phyloP scores from a whole-genome alignment of 2,888 invertebrate genomes.

The Papilio demoleus region DNA sequence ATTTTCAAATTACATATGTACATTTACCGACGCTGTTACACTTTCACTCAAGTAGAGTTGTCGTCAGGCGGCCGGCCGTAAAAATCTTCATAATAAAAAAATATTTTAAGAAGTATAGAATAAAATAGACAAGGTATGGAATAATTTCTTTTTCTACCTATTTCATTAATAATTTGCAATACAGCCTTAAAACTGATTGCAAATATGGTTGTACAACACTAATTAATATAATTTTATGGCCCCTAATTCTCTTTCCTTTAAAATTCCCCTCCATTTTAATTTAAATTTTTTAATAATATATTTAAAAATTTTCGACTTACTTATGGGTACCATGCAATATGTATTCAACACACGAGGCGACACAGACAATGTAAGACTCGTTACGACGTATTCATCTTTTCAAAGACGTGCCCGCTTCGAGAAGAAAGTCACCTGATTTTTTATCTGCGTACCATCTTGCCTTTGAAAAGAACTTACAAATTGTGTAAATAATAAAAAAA shows the following conservation, averaged over 20 bases:
- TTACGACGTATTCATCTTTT: conserved; percentile 27
- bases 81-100: no score
- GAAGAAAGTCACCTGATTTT: conserved; percentile 37
- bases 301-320: not conserved
- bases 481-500: conserved; percentile 7
- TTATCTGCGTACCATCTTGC: not conserved
- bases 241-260: not conserved
- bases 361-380: conserved; percentile 30
- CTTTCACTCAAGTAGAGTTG: no score
- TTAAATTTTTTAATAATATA: not conserved
- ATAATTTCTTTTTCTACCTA: no score
- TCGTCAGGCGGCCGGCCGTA: no score
- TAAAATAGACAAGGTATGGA: no score
- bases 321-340: conserved; percentile 25
- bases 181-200: no score
- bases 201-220: no score
- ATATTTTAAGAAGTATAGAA: no score
- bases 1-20: no score
- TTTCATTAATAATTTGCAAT: no score
- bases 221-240: no score
- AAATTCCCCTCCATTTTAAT: not conserved
- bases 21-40: no score
- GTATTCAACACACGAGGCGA: conserved; percentile 36
- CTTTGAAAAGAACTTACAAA: not conserved
- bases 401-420: conserved; percentile 19